A percentile compares a stretch with the other conserved stretches of the same genome.
Evolutionary conservation across 2,888 invertebrate species (phyloP).

Genomic region (Eilema sororculum): DNA sequence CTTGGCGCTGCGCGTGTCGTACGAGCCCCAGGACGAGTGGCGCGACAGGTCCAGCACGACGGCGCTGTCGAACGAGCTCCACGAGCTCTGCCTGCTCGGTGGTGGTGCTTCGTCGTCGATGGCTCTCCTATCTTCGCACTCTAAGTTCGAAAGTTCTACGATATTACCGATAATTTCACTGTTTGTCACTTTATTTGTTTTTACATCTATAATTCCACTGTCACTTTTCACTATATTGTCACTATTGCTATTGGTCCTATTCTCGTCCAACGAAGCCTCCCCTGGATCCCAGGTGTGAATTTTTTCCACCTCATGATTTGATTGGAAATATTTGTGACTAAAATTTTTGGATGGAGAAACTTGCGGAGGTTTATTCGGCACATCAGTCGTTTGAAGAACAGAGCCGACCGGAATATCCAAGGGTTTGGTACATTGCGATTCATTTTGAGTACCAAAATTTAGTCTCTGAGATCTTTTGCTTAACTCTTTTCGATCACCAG

Average conservation of each 20-base stretch:
- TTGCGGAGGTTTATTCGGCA: slow-evolving; percentile 52
- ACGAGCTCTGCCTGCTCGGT: slow-evolving; percentile 90
- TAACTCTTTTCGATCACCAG: slow-evolving; percentile 69
- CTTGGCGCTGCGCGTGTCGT: slow-evolving; percentile 86
- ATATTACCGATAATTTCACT: slow-evolving; percentile 91
- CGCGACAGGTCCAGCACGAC: slow-evolving; percentile 91
- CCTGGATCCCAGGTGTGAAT: slow-evolving; percentile 91
- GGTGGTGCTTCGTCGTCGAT: slow-evolving; percentile 70
- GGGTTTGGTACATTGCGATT: slow-evolving; percentile 53
- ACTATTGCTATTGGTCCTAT: slow-evolving; percentile 68
- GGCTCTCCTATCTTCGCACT: slow-evolving; percentile 76
- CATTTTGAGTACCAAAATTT: slow-evolving; percentile 61
- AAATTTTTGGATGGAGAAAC: slow-evolving; percentile 67
- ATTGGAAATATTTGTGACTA: slow-evolving; percentile 65
- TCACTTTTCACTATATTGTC: slow-evolving; percentile 84
- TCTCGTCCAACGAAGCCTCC: slow-evolving; percentile 76
- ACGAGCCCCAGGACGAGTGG: slow-evolving; percentile 94
- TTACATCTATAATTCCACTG: slow-evolving; percentile 81
- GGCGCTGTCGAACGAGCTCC: slow-evolving; percentile 93
- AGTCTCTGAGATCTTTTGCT: slow-evolving; percentile 66
- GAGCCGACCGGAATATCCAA: slow-evolving; percentile 49
- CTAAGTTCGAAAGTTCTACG: slow-evolving; percentile 89
- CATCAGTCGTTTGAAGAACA: slow-evolving; percentile 44
- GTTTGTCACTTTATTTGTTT: slow-evolving; percentile 70
- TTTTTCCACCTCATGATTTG: slow-evolving; percentile 77